Base-by-base conservation (phyloP, 1,140 invertebrate species). In the Wiebesia pumilae region DNA sequence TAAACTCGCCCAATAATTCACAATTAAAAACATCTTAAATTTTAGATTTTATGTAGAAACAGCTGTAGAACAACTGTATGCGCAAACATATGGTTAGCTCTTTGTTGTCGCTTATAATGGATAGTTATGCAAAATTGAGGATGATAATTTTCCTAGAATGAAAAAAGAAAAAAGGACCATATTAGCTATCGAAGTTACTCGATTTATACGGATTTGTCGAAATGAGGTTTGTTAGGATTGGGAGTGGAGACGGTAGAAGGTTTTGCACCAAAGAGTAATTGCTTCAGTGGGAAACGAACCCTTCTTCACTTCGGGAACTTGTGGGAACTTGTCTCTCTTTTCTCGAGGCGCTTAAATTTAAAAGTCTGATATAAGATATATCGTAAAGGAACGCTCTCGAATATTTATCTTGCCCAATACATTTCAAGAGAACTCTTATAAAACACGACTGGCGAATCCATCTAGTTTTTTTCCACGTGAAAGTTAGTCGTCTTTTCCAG, bases 181-280 rank as follows among this genome's bases (percentile, higher is more conserved):
- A 40, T 12, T 35, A 38, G 67, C 38, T n/a, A 75, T 62, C 35
- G 47, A 47, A 71, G 47, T 43, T 62, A 81, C 47, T 85, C 78
- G 84, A 81, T 62, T 73, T 75, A 75, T 62, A 81, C 27, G 33
- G n/a, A 65, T 51, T 58, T 9, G 27, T 2, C 24, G 58, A 69
- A 30, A 80, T 3, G 33, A 77, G 51, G 40, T 83, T 84, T 40
- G 73, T 73, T 19, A 78, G 24, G 62, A 27, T 47, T 0, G 43
- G 21, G 65, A 43, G 30, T 40, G 30, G 21, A 47, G 65, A 33
- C 67, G 79, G 35, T 62, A 82, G 79, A 54, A 67, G 85, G 69
- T 86, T 78, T 86, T 86, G 80, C 80, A 82, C 85, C 80, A 69
- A 73, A 69, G 73, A 86, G 85, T 86, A 86, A 86, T 86, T 83